Base-by-base conservation (phyloP, 2,888 invertebrate genomes). In the Teleogryllus oceanicus region DNA sequence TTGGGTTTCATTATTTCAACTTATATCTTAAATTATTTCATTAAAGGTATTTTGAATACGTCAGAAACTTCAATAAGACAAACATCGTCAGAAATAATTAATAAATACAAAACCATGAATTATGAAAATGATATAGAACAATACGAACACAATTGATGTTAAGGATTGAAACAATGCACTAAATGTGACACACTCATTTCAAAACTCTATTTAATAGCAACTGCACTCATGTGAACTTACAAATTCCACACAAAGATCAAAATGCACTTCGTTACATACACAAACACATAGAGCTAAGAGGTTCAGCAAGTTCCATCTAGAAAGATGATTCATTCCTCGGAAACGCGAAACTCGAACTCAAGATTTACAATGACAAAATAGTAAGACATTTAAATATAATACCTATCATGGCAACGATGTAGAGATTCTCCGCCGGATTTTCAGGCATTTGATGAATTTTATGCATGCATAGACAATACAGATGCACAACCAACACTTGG, bases 401-500 rank as follows among this genome's bases (percentile, higher is more conserved):
- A 62, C 62, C 62, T 62, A 62, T 62, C 62, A 62, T 62, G 13
- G 62, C 62, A 62, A 62, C n/a, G 62, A 62, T 62, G 62, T 62
- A 13, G 62, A 62, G 62, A 62, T 62, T 62, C 62, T n/a, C 62
- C 62, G 62, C 62, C 62, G 62, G 13, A 62, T 62, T 62, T 62
- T 62, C 62, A 18, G 62, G 62, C 62, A 62, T 62, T 62, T 62
- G 62, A 62, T 62, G 62, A 62, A 62, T 18, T 62, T 62, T 18
- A 13, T 62, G 37, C 37, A 37, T 37, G 37, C 37, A 62, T 13
- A 62, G 62, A 62, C 62, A 62, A 62, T 62, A 62, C 62, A 13
- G n/a, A 62, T 62, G 62, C 62, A 62, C 62, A 18, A 62, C n/a
- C 62, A 62, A 62, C 62, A 62, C 62, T 62, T 62, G 62, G 62